These are phyloP conservation scores for Psammodynastes pulverulentus DNA, from an alignment of 2,113 vertebrate species.

Conservation along the genomic window DNA sequence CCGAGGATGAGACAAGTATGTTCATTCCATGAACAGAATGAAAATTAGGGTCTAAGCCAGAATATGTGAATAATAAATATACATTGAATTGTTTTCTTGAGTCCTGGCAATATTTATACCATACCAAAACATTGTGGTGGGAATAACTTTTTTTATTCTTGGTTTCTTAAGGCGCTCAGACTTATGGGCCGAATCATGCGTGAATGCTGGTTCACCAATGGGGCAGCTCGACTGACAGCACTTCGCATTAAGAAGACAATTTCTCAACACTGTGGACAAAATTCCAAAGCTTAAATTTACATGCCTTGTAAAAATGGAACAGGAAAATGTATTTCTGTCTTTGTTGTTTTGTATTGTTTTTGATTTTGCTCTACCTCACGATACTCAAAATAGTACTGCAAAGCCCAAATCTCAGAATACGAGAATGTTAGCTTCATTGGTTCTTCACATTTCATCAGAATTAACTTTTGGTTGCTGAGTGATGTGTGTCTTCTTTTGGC, in stretches of 20 bases:
- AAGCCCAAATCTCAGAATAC: slow-evolving; percentile 36
- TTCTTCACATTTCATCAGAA: background rate
- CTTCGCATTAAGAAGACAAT: slow-evolving; percentile 95
- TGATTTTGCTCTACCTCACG: slow-evolving; percentile 71
- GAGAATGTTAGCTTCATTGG: background rate
- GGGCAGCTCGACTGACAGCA: slow-evolving; percentile 87
- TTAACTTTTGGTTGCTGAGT: background rate
- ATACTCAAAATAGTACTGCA: slow-evolving; percentile 30
- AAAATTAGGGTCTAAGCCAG: background rate
- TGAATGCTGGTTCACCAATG: slow-evolving; percentile 90
- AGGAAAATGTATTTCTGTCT: background rate
- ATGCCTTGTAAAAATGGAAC: background rate
- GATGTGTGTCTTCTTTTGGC: slow-evolving; percentile 7
- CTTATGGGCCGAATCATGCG: slow-evolving; percentile 94
- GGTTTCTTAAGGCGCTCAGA: slow-evolving; percentile 77
- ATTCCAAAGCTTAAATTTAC: slow-evolving; percentile 68
- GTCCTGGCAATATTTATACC: too few relatives aligned
- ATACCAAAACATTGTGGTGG: rapidly evolving
- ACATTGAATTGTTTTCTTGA: background rate
- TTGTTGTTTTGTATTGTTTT: background rate
- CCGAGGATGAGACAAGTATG: background rate
- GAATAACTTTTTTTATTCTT: rapidly evolving
- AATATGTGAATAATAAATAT: background rate
- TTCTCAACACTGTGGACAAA: slow-evolving; percentile 82
- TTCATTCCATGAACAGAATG: background rate